Conservation (phyloP, 2,113 vertebrate species). For the Cyanistes caeruleus region DNA sequence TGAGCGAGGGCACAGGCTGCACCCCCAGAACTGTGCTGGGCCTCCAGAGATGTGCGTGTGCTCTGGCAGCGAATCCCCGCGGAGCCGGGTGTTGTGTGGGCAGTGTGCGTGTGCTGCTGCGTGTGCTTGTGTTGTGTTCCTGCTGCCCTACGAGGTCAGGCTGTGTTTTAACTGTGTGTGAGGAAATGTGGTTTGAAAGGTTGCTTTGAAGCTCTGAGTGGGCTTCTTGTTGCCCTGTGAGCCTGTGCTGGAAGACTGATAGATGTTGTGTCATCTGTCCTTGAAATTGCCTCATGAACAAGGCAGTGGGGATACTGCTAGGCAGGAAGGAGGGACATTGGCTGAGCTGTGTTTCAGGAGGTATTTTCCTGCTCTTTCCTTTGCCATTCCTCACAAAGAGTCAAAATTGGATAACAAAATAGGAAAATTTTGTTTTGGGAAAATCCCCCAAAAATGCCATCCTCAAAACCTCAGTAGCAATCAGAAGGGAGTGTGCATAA, state of each 20-base stretch:
- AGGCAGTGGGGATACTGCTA: background rate
- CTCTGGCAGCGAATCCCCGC: background rate
- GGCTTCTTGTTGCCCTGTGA: background rate
- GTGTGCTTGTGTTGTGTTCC: background rate
- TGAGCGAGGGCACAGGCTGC: fast-evolving
- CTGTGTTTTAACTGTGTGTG: background rate
- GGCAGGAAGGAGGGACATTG: background rate
- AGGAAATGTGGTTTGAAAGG: background rate
- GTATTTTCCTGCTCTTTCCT: background rate
- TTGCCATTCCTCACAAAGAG: background rate
- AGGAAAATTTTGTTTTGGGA: background rate
- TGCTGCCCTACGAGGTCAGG: background rate
- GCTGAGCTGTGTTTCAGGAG: background rate
- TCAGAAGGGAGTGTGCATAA: background rate
- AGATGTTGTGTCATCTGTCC: background rate
- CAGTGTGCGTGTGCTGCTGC: fast-evolving
- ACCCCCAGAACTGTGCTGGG: background rate
- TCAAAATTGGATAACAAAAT: background rate
- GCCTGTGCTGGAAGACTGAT: background rate
- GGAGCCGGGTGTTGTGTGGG: background rate
- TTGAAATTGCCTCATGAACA: background rate
- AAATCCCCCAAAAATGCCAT: background rate
- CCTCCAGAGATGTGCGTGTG: fast-evolving
- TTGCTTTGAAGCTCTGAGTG: background rate
- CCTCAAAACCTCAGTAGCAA: background rate